These are phyloP conservation scores for Sandelia bainsii DNA, from an alignment of 2,797 vertebrate species.

Conservation along the genomic window DNA sequence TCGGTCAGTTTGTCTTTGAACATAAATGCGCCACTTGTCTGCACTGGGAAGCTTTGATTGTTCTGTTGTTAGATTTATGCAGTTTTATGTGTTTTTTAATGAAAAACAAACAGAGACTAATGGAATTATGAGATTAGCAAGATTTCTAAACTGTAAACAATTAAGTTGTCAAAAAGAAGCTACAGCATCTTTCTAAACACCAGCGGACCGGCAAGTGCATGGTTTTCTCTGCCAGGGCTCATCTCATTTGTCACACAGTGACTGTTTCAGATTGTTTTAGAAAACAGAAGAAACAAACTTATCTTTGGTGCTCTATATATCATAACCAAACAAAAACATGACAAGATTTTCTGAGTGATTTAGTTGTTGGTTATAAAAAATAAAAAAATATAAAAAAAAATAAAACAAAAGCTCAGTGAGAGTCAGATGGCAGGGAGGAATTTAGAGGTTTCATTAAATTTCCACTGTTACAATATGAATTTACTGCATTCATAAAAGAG, in stretches of 20 bases:
- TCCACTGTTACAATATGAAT: slow-evolving; percentile 8
- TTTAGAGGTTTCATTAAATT: slow-evolving; percentile 15
- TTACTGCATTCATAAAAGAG: slow-evolving; percentile 5
- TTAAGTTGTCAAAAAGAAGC: slow-evolving; percentile 42
- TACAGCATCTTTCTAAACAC: slow-evolving; percentile 39
- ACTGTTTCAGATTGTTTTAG: slow-evolving; percentile 32
- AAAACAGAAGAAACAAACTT: slow-evolving; percentile 42
- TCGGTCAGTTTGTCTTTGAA: slow-evolving; percentile 46
- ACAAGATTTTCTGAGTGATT: slow-evolving; percentile 59
- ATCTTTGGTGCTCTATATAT: slow-evolving; percentile 53
- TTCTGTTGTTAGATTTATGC: slow-evolving; percentile 35
- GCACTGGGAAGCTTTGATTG: neutral
- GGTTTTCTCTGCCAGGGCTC: slow-evolving; percentile 20
- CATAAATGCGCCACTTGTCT: slow-evolving; percentile 48
- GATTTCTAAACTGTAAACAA: slow-evolving; percentile 54
- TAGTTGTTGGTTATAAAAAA: slow-evolving; percentile 26
- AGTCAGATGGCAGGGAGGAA: slow-evolving; percentile 1
- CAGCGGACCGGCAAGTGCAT: slow-evolving; percentile 12
- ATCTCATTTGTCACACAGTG: slow-evolving; percentile 54
- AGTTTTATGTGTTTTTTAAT: slow-evolving; percentile 36
- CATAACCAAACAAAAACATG: slow-evolving; percentile 56
- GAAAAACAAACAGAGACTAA: slow-evolving; percentile 65
- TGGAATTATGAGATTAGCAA: slow-evolving; percentile 55
- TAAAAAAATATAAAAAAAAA: slow-evolving; percentile 29
- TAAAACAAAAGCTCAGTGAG: neutral